These are phyloP conservation scores for Amaurobius ferox DNA, from an alignment of 2,888 invertebrate species.

Conservation along the genomic window DNA sequence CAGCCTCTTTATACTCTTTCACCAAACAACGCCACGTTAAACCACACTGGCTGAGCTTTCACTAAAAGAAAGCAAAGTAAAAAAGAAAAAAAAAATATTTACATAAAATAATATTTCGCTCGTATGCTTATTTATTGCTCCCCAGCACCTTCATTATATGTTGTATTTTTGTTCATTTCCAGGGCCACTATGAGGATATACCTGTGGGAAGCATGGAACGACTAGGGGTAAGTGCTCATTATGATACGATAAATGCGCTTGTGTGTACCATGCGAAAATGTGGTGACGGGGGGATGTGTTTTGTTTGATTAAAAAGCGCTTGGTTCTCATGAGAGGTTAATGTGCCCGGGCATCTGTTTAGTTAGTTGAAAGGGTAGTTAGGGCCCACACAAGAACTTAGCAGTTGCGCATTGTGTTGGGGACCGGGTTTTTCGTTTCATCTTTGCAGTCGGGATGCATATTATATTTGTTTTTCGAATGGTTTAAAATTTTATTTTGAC, in stretches of 20 bases:
- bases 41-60: neutral
- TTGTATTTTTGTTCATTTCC: neutral
- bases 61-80: too few relatives aligned
- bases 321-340: slow-evolving; percentile 9
- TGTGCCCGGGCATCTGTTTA: slow-evolving; percentile 33
- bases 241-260: slow-evolving; percentile 9
- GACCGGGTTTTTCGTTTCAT: too few relatives aligned
- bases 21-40: neutral
- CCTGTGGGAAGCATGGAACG: slow-evolving; percentile 50
- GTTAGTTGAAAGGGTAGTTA: slow-evolving; percentile 11
- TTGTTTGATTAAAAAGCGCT: slow-evolving; percentile 33
- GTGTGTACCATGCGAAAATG: slow-evolving; percentile 11
- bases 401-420: too few relatives aligned
- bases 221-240: slow-evolving; percentile 58
- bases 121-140: slow-evolving; percentile 2
- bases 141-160: neutral
- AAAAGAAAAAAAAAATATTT: neutral
- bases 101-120: neutral
- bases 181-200: slow-evolving; percentile 62
- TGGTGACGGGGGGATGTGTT: neutral
- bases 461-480: too few relatives aligned
- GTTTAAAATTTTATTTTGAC: too few relatives aligned
- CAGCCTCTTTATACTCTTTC: neutral
- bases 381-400: neutral
- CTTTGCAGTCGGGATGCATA: too few relatives aligned